Conservation (phyloP, 2,113 vertebrate genomes). For the Pao palembangensis region DNA sequence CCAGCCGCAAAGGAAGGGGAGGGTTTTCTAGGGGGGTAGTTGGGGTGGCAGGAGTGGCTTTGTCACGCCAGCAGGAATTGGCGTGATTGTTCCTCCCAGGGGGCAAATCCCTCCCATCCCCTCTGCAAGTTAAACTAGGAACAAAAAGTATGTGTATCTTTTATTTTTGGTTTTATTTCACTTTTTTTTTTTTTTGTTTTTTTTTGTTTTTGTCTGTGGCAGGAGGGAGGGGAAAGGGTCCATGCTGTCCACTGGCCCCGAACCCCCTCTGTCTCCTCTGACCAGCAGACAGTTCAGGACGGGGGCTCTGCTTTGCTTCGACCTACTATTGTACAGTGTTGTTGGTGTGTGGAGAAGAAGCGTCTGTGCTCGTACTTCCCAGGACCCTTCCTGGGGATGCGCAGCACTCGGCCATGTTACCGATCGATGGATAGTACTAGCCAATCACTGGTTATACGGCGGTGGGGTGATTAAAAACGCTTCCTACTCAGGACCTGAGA, state of each 20-base stretch:
- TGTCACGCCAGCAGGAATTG: slow-evolving; percentile 75
- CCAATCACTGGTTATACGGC: slow-evolving; percentile 70
- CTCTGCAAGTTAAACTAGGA: slow-evolving; percentile 74
- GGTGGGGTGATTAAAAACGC: slow-evolving; percentile 57
- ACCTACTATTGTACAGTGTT: slow-evolving; percentile 63
- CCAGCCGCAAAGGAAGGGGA: slow-evolving; percentile 8
- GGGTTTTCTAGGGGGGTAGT: slow-evolving; percentile 18
- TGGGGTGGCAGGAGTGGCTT: slow-evolving; percentile 51
- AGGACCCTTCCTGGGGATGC: slow-evolving; percentile 19
- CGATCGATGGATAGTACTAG: slow-evolving; percentile 51
- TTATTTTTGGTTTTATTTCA: slow-evolving; percentile 62
- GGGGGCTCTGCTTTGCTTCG: slow-evolving; percentile 73
- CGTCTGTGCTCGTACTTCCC: slow-evolving; percentile 63
- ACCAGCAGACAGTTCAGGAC: slow-evolving; percentile 65
- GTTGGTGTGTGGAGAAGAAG: slow-evolving; percentile 54
- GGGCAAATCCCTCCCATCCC: slow-evolving; percentile 66
- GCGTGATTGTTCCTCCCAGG: slow-evolving; percentile 66
- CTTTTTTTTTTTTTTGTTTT: slow-evolving; percentile 49
- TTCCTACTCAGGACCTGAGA: slow-evolving; percentile 71
- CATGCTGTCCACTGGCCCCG: slow-evolving; percentile 16
- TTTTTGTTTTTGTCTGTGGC: slow-evolving; percentile 4
- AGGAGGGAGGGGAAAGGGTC: slow-evolving; percentile 25
- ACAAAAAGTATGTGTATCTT: slow-evolving; percentile 75
- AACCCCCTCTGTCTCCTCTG: slow-evolving; percentile 52
- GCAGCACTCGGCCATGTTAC: slow-evolving; percentile 44